Percentiles rank a stretch among this genome's conserved stretches.
These are phyloP conservation scores for Tonatia bakeri DNA, from an alignment of 2,113 vertebrate species.

Conservation along the genomic window DNA sequence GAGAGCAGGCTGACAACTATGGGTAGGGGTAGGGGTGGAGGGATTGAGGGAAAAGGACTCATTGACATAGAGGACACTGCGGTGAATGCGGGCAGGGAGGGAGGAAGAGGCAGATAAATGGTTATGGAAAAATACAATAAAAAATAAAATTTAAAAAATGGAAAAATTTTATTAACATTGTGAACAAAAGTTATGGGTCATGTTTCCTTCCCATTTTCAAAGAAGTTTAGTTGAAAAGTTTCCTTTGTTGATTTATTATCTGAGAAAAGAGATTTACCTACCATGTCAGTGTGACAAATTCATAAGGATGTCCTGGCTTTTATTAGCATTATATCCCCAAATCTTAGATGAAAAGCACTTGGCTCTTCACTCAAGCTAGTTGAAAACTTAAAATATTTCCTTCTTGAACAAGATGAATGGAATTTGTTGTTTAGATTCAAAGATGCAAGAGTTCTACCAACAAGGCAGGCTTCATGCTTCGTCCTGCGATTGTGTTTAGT, in stretches of 20 bases:
- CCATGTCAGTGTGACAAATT: background rate
- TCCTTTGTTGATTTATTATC: background rate
- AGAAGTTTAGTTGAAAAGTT: background rate
- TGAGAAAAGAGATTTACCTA: background rate
- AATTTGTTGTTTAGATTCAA: background rate
- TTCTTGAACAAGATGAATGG: background rate
- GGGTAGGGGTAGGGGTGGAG: too few species aligned
- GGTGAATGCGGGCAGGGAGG: too few species aligned
- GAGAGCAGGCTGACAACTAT: too few species aligned
- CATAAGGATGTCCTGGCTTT: background rate
- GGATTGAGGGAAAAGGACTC: too few species aligned
- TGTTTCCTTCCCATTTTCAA: background rate
- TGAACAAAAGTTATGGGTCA: background rate
- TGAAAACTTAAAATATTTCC: background rate
- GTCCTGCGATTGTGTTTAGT: background rate
- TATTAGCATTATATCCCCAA: background rate
- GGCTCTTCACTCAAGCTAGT: background rate
- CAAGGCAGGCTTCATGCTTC: background rate
- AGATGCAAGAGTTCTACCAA: background rate
- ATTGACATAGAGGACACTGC: too few species aligned
- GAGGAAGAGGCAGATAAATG: too few species aligned
- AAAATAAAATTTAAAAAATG: too few species aligned
- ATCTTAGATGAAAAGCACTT: background rate
- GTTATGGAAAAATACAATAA: too few species aligned
- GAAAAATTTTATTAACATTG: background rate